Conservation (phyloP, 2,113 vertebrate genomes). For the Merops nubicus region DNA sequence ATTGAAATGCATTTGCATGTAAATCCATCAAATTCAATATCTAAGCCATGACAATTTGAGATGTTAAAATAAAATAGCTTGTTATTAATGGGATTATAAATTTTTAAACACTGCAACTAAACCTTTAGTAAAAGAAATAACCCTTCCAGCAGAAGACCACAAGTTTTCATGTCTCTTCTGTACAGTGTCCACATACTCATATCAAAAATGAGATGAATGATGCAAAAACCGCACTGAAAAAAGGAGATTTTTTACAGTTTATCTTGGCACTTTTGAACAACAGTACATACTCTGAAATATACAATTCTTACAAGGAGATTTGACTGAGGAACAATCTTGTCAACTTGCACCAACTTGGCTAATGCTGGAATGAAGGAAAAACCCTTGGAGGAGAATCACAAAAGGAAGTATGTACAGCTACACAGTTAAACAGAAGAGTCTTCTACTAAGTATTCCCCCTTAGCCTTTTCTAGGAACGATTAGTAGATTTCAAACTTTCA, state of each 20-base stretch:
- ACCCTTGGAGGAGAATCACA: not conserved
- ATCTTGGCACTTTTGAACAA: not conserved
- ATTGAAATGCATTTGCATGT: not conserved
- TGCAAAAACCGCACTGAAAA: not conserved
- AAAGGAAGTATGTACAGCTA: not conserved
- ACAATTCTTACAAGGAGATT: not conserved
- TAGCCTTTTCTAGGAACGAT: not conserved
- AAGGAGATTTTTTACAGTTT: not conserved
- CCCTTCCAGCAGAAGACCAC: not conserved
- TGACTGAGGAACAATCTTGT: not conserved
- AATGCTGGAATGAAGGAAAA: not conserved
- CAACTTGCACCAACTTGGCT: not conserved
- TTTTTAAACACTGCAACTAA: not conserved
- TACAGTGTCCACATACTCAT: not conserved
- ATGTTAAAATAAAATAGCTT: not conserved
- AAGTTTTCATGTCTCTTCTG: not conserved
- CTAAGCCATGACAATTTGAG: not conserved
- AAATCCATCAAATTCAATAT: not conserved
- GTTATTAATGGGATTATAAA: constrained; percentile 2
- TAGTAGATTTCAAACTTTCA: not conserved
- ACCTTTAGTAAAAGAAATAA: not conserved
- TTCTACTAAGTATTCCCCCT: not conserved
- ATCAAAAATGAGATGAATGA: no score
- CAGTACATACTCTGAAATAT: not conserved
- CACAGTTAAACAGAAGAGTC: not conserved